Base-by-base conservation (phyloP, 2,113 vertebrate species). In the Glareola pratincola region DNA sequence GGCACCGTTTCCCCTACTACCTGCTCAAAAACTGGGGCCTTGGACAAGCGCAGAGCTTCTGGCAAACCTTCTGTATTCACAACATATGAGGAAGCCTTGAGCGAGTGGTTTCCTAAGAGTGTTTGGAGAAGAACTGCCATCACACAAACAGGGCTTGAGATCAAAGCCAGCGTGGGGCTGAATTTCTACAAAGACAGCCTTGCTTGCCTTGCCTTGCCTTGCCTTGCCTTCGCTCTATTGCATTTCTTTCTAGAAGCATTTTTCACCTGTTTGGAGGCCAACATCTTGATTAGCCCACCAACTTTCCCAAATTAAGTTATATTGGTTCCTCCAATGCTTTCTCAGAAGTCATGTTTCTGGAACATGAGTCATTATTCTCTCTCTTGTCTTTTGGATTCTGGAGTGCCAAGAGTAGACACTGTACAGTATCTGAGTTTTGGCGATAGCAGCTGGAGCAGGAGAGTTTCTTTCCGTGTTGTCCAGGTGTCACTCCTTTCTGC, bases 391-490 rank as follows among this genome's bases (percentile, higher is more conserved):
- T 81, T 71, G 51, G 23, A 7, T 10, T 64, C 45, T 19, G 37
- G 39, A 60, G 67, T 74, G 75, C 54, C 69, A 74, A 41, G n/a
- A 57, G 23, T 3, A 1, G 51, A 50, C 18, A 23, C 36, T n/a
- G 30, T n/a, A 22, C 37, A 67, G 72, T 16, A 69, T 51, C 32
- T 0, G 0, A 91, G 21, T 47, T 37, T 26, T 0, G 2, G 10
- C 0, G 1, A 34, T 75, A 63, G 51, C 41, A 74, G 26, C 56
- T 66, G 69, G 60, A 87, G 50, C 18, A 48, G 37, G 16, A 8
- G 27, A 77, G 32, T 59, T 82, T 74, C n/a, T 41, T 66, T 81
- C 32, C 0, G 0, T 75, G 29, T 50, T 59, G n/a, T 41, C 37
- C 22, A 85, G 60, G 72, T 77, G 77, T 71, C 47, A 34, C 10